These are phyloP conservation scores for Campoplex nolae DNA, from an alignment of 2,888 invertebrate species.

Conservation along the genomic window DNA sequence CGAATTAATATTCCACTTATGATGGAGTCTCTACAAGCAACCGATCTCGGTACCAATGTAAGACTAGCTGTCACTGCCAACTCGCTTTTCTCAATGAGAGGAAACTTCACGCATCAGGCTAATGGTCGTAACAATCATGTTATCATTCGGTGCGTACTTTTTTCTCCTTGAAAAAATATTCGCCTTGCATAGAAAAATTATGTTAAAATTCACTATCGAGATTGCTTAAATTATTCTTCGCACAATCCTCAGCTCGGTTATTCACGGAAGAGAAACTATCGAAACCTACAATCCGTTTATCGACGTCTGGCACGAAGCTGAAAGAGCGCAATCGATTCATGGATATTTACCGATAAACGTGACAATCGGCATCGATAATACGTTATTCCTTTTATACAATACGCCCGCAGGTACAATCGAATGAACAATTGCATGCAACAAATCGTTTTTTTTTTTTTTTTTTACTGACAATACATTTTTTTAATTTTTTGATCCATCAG, in stretches of 20 bases:
- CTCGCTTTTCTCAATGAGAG: slow-evolving; percentile 88
- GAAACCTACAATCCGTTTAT: slow-evolving; percentile 88
- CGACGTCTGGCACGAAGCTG: slow-evolving; percentile 88
- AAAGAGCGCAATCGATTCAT: slow-evolving; percentile 89
- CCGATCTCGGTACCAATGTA: slow-evolving; percentile 88
- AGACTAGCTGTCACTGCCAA: slow-evolving; percentile 86
- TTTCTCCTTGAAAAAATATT: slow-evolving; percentile 79
- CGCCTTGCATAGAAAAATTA: too few species aligned
- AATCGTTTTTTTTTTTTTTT: slow-evolving; percentile 1
- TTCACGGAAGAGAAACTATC: slow-evolving; percentile 85
- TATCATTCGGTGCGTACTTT: slow-evolving; percentile 88
- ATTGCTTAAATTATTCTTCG: background rate
- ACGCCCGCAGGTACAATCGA: slow-evolving; percentile 77
- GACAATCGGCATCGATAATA: slow-evolving; percentile 80
- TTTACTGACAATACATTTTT: background rate
- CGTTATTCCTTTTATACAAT: slow-evolving; percentile 80
- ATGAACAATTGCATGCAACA: background rate
- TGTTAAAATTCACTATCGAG: too few species aligned
- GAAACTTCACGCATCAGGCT: slow-evolving; percentile 88
- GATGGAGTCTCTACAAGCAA: slow-evolving; percentile 86
- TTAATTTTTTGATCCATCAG: slow-evolving; percentile 65
- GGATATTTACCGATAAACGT: slow-evolving; percentile 88
- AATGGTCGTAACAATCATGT: slow-evolving; percentile 86
- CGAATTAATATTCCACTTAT: slow-evolving; percentile 86
- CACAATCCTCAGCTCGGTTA: slow-evolving; percentile 84